Conservation (phyloP, 2,797 vertebrate genomes). For the Nyctibius grandis region DNA sequence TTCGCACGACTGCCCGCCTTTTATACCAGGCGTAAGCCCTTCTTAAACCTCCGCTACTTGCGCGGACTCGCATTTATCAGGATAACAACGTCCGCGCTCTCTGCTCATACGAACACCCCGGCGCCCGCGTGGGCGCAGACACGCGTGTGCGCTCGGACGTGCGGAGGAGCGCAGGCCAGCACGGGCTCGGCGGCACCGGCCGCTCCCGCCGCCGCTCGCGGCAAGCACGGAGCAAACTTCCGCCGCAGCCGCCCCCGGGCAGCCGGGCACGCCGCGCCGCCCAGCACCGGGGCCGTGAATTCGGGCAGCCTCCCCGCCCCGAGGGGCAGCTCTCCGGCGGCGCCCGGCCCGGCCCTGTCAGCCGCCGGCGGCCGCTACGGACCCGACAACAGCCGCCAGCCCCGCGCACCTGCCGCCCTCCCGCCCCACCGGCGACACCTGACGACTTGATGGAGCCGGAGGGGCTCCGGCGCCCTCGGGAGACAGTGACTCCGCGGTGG, state of each 20-base stretch:
- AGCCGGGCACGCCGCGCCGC: background rate
- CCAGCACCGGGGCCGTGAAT: background rate
- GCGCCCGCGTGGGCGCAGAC: background rate
- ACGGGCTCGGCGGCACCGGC: background rate
- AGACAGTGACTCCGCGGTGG: background rate
- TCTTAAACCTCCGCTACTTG: background rate
- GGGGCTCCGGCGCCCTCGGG: background rate
- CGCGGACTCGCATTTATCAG: background rate
- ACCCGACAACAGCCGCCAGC: background rate
- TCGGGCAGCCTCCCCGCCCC: background rate
- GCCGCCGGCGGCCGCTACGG: background rate
- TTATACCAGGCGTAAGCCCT: background rate
- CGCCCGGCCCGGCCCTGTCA: background rate
- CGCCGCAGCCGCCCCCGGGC: background rate
- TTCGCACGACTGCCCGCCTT: background rate
- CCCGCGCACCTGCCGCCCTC: background rate
- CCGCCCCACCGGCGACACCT: background rate
- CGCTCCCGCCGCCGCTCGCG: background rate
- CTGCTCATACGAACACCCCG: rapidly evolving
- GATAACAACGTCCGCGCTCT: rapidly evolving
- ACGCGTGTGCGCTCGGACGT: background rate
- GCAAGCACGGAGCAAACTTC: background rate
- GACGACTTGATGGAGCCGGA: background rate
- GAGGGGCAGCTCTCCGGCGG: background rate
- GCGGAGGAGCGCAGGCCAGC: background rate